Evolutionary conservation across 2,888 invertebrate genomes (phyloP).

Genomic region (Mythimna pallens): DNA sequence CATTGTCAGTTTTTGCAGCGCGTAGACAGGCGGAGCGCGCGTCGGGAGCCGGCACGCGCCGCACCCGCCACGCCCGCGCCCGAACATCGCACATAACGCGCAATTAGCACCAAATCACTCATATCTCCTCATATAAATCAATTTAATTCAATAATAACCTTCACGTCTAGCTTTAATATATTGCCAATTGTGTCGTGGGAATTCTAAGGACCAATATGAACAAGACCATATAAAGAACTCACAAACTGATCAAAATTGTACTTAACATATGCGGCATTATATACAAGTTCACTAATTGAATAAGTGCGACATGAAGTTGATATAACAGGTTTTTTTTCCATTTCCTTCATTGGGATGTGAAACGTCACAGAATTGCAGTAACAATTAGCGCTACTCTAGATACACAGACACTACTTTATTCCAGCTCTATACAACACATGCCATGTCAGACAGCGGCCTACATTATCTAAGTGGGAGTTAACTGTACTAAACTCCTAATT

Average conservation of each 20-base stretch:
- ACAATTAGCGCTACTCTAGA: slow-evolving; percentile 71
- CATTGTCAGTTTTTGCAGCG: slow-evolving; percentile 70
- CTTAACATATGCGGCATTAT: slow-evolving; percentile 4
- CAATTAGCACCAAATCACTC: slow-evolving; percentile 43
- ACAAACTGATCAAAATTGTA: slow-evolving; percentile 13
- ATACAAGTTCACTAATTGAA: slow-evolving; percentile 34
- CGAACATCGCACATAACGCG: slow-evolving; percentile 24
- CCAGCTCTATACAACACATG: slow-evolving; percentile 18
- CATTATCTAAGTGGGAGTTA: slow-evolving; percentile 21
- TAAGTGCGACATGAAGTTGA: slow-evolving; percentile 51
- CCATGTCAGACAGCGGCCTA: background rate
- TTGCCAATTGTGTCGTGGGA: slow-evolving; percentile 25
- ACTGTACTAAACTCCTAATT: slow-evolving; percentile 37
- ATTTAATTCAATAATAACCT: slow-evolving; percentile 8
- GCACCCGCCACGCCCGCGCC: slow-evolving; percentile 19
- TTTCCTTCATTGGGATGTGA: slow-evolving; percentile 60
- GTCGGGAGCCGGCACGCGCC: slow-evolving; percentile 31
- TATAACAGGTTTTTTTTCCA: slow-evolving; percentile 68
- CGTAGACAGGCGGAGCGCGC: slow-evolving; percentile 48
- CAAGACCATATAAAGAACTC: background rate
- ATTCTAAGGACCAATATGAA: slow-evolving; percentile 20
- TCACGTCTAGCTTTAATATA: slow-evolving; percentile 10
- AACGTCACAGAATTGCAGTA: slow-evolving; percentile 73
- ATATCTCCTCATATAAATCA: slow-evolving; percentile 18
- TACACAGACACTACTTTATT: slow-evolving; percentile 50